Conservation (phyloP, 2,113 vertebrate species). For the Calypte anna region DNA sequence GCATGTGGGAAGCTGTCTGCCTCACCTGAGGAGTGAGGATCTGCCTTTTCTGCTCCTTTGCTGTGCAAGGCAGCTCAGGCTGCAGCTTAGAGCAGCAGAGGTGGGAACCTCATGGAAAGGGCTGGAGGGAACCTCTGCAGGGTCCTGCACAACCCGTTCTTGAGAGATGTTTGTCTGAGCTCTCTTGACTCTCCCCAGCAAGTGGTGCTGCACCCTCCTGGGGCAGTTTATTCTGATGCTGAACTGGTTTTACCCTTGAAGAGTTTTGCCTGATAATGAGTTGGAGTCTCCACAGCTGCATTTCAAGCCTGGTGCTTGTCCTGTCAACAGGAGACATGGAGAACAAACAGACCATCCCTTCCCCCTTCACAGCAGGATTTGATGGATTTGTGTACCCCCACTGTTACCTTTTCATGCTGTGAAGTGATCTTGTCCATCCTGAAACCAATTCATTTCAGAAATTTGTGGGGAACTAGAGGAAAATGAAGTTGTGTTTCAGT, state of each 20-base stretch:
- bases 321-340: not conserved
- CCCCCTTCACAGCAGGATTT: not conserved
- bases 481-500: not conserved
- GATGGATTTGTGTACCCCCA: not conserved
- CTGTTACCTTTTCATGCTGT: not conserved
- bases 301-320: not conserved
- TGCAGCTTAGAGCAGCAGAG: too few species aligned
- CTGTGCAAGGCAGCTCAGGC: not conserved
- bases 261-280: not conserved
- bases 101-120: not conserved
- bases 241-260: not conserved
- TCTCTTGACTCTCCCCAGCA: not conserved
- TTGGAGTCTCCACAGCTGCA: not conserved
- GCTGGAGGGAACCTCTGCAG: not conserved
- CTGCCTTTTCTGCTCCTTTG: not conserved
- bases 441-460: not conserved
- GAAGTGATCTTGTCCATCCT: not conserved
- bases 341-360: not conserved
- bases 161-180: not conserved
- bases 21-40: not conserved
- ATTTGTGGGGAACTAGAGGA: not conserved
- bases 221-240: not conserved
- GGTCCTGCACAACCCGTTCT: not conserved
- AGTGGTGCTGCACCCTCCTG: not conserved
- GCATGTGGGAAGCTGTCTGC: not conserved